Evolutionary conservation across 1,140 invertebrate genomes (phyloP), one percentile per base, ranked within the genome.

Genomic region (Ips nitidus): DNA sequence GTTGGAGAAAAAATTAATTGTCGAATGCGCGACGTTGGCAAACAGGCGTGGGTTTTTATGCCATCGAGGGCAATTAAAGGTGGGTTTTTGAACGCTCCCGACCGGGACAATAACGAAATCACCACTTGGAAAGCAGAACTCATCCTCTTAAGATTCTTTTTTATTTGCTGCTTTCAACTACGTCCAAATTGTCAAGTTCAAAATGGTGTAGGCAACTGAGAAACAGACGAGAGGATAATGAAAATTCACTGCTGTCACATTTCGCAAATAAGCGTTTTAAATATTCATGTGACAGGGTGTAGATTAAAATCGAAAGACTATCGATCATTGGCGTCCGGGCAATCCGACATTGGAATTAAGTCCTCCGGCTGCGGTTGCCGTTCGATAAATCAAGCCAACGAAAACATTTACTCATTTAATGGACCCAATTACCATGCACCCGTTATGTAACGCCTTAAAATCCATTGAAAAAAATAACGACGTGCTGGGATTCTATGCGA

Each of bases 391-490:
- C 73, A 75, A 72, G 42, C 41, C 41, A 66, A 72, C 62, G 66
- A 66, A 61, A 70, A 66, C 63, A 66, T 70, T 67, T 72, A 66
- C 67, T 53, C 59, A 56, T 70, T 72, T 72, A 70, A 73, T 73
- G 71, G 72, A 70, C 67, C 68, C 57, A 67, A 76, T 75, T 72
- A 70, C 74, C 75, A 73, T 76, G 72, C 71, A 67, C 73, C 72
- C 64, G 72, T 73, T 75, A 75, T 66, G 74, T 59, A 77, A 74
- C 71, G 64, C 67, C 71, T 72, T 75, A 74, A 75, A 75, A 22
- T 22, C 22, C 22, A 22, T 22, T 22, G 22, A 22, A 22, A 22
- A 22, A 22, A 22, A 22, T 22, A 22, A 22, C 22, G 22, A 22
- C 22, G 22, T 22, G 22, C 22, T 22, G 22, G 22, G 22, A 22